Evolutionary conservation across 2,888 invertebrate genomes (phyloP).

Genomic region (Athrips mouffetella): DNA sequence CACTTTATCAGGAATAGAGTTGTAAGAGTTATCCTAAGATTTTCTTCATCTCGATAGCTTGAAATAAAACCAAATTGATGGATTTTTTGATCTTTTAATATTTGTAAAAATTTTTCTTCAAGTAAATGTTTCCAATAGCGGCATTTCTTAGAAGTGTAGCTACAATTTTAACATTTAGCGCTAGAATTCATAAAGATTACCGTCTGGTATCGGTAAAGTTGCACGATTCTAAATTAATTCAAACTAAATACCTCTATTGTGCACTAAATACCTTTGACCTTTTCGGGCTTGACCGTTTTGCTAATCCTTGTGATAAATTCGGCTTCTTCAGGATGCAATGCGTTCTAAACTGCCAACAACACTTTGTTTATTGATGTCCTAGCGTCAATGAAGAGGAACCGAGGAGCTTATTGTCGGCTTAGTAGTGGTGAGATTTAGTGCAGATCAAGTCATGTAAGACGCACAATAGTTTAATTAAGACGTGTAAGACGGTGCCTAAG

Average conservation of each 20-base stretch:
- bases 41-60: too few species aligned
- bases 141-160: background rate
- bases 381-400: background rate
- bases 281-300: slow-evolving; percentile 26
- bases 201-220: slow-evolving; percentile 26
- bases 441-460: slow-evolving; percentile 35
- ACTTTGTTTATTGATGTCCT: background rate
- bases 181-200: slow-evolving; percentile 25
- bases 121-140: background rate
- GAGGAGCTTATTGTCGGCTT: background rate
- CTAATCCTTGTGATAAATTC: background rate
- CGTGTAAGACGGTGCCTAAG: slow-evolving; percentile 41
- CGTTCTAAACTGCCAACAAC: background rate
- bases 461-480: slow-evolving; percentile 62
- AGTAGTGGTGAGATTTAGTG: background rate
- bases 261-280: slow-evolving; percentile 59
- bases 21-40: too few species aligned
- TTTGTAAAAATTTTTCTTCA: too few species aligned
- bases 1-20: too few species aligned
- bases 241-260: slow-evolving; percentile 41
- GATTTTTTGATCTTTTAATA: too few species aligned
- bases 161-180: slow-evolving; percentile 5
- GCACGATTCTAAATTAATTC: slow-evolving; percentile 49
- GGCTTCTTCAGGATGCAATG: background rate
- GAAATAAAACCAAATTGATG: too few species aligned